Evolutionary conservation across 2,113 vertebrate genomes (phyloP), one percentile per base, ranked within the genome.

Genomic region (Zosterops pallidus): DNA sequence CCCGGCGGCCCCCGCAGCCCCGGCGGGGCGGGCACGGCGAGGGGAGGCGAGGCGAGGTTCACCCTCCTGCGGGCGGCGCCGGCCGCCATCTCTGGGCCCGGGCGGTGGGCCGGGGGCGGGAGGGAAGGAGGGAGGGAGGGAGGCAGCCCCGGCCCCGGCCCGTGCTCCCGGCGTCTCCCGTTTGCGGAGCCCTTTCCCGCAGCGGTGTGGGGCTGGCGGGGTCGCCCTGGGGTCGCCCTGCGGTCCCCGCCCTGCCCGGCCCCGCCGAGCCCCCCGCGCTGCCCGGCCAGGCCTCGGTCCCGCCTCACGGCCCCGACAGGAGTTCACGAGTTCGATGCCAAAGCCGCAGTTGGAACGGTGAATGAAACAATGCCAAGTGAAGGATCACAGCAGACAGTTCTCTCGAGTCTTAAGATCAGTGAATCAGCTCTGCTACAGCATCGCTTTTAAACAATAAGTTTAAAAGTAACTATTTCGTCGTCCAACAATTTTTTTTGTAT

Each of bases 331-430:
- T 28, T 14, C 26, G 63, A 8, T 70, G 85, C 35, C 17, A 39
- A 70, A 41, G 3, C 19, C 35, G 19, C 37, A 47, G 0, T n/a
- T 25, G 2, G 5, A 13, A 3, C 4, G 18, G 5, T 16, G 18
- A 37, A 9, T 55, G 59, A 19, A 76, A 41, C 31, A 29, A 8
- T 6, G 11, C 5, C 1, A 37, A 59, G 42, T 8, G 42, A 42
- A 33, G 19, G 24, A 16, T 63, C 39, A 0, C 41, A 2, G 26
- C 13, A 35, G n/a, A 1, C 47, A 6, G 57, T 50, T 49, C n/a
- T 49, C n/a, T 22, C 33, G 11, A 50, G 31, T 67, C 22, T 42
- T 29, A 15, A 46, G 33, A 46, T 69, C 42, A 35, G 1, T n/a
- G 70, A 68, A 44, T 68, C 41, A 47, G 46, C 59, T 69, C 9